phyloP scores from a whole-genome alignment of 2,797 vertebrate species.

The Cyclopterus lumpus region DNA sequence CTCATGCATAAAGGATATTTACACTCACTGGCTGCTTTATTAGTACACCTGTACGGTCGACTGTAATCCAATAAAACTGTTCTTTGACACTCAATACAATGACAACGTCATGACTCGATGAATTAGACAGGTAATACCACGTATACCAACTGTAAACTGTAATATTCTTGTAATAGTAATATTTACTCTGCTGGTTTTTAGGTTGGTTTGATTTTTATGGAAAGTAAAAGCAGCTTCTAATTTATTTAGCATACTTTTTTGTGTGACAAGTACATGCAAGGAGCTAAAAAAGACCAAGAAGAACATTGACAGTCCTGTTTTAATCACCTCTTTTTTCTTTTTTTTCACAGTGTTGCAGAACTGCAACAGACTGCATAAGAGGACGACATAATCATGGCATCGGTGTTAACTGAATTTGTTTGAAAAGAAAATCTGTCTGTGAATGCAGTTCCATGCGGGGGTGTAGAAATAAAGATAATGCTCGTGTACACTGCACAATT shows the following conservation, averaged over 20 bases:
- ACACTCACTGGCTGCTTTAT: background rate
- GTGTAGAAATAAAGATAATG: slow-evolving; percentile 66
- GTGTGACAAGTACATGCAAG: background rate
- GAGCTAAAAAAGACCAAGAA: background rate
- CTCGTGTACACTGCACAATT: slow-evolving; percentile 16
- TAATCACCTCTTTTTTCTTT: background rate
- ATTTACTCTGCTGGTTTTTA: background rate
- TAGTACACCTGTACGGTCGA: background rate
- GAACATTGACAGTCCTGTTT: background rate
- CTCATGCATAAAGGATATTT: background rate
- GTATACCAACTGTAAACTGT: background rate
- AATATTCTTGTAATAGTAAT: background rate
- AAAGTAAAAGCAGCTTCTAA: background rate
- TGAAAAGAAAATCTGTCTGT: slow-evolving; percentile 37
- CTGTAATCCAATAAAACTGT: background rate
- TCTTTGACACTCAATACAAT: background rate
- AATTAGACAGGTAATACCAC: background rate
- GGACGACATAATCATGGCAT: background rate
- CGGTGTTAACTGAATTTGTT: slow-evolving; percentile 8
- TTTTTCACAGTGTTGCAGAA: slow-evolving; percentile 47
- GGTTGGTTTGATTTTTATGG: background rate
- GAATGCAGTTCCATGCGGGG: slow-evolving; percentile 18
- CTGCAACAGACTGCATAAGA: slow-evolving; percentile 28
- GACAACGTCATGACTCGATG: background rate
- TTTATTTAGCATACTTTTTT: background rate